phyloP scores from a whole-genome alignment of 2,797 vertebrate species.

The Gymnoscopelus microlampas region DNA sequence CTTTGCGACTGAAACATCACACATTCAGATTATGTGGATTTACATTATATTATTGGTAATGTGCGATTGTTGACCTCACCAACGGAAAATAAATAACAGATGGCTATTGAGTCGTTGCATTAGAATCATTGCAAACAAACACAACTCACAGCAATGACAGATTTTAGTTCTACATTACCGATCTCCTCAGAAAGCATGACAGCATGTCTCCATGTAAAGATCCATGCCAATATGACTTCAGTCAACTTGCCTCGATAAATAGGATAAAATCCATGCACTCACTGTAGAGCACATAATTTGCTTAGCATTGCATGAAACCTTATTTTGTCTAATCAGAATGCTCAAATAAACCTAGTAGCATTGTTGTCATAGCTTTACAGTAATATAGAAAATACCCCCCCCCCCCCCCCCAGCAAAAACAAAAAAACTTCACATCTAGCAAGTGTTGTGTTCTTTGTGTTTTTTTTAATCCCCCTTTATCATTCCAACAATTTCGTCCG shows the following conservation, averaged over 20 bases:
- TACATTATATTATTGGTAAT: neutral
- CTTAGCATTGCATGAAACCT: neutral
- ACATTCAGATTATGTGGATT: no score
- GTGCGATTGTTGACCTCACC: neutral
- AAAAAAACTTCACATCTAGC: no score
- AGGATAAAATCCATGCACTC: neutral
- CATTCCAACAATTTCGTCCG: conserved; percentile 12
- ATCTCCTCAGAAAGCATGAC: neutral
- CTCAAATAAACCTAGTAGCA: neutral
- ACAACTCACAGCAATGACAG: no score
- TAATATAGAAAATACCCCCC: neutral
- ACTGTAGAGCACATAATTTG: neutral
- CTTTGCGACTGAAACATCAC: no score
- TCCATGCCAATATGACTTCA: neutral
- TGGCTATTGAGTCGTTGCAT: no score
- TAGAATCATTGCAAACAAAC: no score
- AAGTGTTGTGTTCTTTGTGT: no score
- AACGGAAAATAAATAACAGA: neutral
- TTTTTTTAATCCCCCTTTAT: no score
- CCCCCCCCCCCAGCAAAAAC: no score
- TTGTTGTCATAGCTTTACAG: no score
- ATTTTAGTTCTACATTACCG: no score
- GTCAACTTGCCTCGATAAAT: neutral
- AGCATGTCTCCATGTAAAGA: neutral
- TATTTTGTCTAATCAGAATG: neutral